A percentile compares a stretch with the other conserved stretches of the same genome.
These are phyloP conservation scores for Monochamus alternatus DNA, from an alignment of 2,888 invertebrate genomes.

Conservation along the genomic window DNA sequence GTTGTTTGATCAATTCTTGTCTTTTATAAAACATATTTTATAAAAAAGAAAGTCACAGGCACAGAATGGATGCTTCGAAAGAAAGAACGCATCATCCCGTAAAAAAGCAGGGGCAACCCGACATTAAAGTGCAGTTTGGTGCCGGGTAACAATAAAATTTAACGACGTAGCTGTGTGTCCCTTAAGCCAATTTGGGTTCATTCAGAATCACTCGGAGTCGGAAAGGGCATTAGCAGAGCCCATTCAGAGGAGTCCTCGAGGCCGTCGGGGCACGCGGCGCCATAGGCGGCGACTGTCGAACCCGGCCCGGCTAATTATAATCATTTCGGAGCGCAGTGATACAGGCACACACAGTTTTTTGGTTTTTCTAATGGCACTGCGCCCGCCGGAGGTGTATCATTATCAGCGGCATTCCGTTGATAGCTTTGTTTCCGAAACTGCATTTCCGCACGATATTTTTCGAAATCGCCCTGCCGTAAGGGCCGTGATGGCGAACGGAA, in stretches of 20 bases:
- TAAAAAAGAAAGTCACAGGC: not conserved
- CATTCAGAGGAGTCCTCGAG: conserved; percentile 63
- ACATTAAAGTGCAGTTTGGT: conserved; percentile 59
- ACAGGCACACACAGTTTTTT: conserved; percentile 51
- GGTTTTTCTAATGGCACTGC: conserved; percentile 59
- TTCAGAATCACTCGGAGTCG: conserved; percentile 58
- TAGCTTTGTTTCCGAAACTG: conserved; percentile 54
- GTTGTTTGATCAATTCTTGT: too few relatives aligned
- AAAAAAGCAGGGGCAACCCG: conserved; percentile 39
- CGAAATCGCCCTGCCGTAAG: conserved; percentile 13
- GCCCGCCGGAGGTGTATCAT: conserved; percentile 55
- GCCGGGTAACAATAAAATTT: conserved; percentile 61
- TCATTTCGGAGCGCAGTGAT: conserved; percentile 66
- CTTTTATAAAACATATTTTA: too few relatives aligned
- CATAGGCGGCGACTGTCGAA: conserved; percentile 68
- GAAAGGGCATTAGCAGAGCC: conserved; percentile 55
- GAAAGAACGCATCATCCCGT: conserved; percentile 1
- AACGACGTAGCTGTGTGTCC: conserved; percentile 58
- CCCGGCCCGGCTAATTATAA: conserved; percentile 66
- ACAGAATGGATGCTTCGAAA: not conserved
- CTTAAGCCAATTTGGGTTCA: conserved; percentile 62
- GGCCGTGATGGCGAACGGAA: not conserved
- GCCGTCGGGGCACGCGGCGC: conserved; percentile 64
- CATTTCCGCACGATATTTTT: conserved; percentile 52
- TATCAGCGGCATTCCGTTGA: conserved; percentile 54